Conservation (phyloP, 1,140 invertebrate species). For the Bombus soroeensis region DNA sequence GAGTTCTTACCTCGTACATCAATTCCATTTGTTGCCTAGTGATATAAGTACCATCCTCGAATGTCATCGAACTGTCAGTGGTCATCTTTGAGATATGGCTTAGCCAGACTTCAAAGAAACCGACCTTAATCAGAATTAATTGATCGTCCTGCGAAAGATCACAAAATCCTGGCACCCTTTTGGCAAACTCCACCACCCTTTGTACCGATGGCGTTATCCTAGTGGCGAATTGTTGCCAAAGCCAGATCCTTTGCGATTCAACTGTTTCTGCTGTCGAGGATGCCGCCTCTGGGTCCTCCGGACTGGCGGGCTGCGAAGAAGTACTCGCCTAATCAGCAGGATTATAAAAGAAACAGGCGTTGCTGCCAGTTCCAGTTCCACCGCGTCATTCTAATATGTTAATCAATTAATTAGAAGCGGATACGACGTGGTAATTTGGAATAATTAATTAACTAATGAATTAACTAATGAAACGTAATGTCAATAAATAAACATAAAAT, state of each 20-base stretch:
- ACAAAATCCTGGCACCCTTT: slow-evolving; percentile 94
- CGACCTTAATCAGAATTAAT: slow-evolving; percentile 96
- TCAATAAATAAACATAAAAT: too few species aligned
- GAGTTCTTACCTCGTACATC: slow-evolving; percentile 94
- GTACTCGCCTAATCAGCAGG: slow-evolving; percentile 64
- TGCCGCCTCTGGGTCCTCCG: slow-evolving; percentile 84
- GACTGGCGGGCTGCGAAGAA: slow-evolving; percentile 80
- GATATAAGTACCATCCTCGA: slow-evolving; percentile 95
- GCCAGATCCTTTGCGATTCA: slow-evolving; percentile 87
- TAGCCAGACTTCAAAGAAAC: slow-evolving; percentile 98
- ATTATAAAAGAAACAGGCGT: slow-evolving; percentile 62
- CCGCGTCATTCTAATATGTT: background rate
- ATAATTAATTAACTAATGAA: background rate
- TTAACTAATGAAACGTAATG: background rate
- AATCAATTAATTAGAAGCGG: background rate
- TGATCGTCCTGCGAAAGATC: slow-evolving; percentile 96
- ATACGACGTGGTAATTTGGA: background rate
- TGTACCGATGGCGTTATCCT: slow-evolving; percentile 94
- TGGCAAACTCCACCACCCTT: slow-evolving; percentile 96
- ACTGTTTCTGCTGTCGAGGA: slow-evolving; percentile 87
- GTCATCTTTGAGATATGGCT: slow-evolving; percentile 93
- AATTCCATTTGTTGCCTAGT: slow-evolving; percentile 93
- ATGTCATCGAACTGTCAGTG: slow-evolving; percentile 92
- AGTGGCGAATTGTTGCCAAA: slow-evolving; percentile 91
- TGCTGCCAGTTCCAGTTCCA: slow-evolving; percentile 68